A percentile compares a stretch with the other conserved stretches of the same genome.
phyloP scores from a whole-genome alignment of 2,888 invertebrate species.

The Drosophila merina region DNA sequence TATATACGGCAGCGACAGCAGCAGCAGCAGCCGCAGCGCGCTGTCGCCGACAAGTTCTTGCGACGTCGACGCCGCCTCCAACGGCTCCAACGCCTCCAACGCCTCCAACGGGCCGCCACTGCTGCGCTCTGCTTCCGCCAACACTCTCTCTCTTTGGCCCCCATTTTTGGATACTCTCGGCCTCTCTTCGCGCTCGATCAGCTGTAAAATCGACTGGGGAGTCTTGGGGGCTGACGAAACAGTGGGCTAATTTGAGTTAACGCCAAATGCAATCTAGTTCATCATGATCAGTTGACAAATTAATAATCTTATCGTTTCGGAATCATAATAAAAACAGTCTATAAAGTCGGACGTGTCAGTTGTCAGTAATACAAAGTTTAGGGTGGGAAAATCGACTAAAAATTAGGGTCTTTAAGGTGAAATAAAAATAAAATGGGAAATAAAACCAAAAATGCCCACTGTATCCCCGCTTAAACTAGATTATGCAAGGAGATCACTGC shows the following conservation, averaged over 20 bases:
- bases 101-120: background rate
- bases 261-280: conserved; percentile 1
- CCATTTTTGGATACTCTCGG: background rate
- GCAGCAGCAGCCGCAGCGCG: conserved; percentile 34
- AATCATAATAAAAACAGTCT: background rate
- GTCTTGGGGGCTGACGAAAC: conserved; percentile 16
- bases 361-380: background rate
- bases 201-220: background rate
- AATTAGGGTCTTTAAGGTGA: too few relatives aligned
- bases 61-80: conserved; percentile 15
- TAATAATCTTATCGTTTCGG: background rate
- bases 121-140: conserved; percentile 28
- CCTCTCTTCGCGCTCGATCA: conserved; percentile 8
- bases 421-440: too few relatives aligned
- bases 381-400: too few relatives aligned
- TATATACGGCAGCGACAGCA: conserved; percentile 54
- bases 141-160: conserved; percentile 1
- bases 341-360: background rate
- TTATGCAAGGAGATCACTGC: conserved; percentile 5
- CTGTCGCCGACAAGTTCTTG: conserved; percentile 47
- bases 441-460: background rate
- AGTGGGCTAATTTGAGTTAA: conserved; percentile 1
- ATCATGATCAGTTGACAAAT: background rate
- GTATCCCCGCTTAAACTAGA: background rate
- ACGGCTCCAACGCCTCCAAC: background rate